phyloP scores from a whole-genome alignment of 2,797 vertebrate species.

The Tapera naevia region DNA sequence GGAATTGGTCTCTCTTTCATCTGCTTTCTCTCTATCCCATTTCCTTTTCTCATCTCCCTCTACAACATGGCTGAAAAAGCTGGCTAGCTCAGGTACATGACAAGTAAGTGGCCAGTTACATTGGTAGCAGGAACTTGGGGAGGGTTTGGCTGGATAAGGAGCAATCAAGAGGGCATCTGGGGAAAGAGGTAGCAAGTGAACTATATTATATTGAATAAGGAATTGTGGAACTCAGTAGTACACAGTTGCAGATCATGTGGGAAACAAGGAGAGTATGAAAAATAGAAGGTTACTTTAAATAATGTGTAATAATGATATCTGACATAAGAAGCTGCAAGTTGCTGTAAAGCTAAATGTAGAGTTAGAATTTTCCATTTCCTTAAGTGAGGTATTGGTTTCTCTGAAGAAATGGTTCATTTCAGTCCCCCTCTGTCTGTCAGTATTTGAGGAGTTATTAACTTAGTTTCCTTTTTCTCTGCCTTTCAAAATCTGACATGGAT shows the following conservation, averaged over 20 bases:
- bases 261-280: neutral
- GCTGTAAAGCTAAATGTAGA: slow-evolving; percentile 13
- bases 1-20: neutral
- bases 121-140: neutral
- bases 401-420: slow-evolving; percentile 67
- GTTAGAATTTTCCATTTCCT: slow-evolving; percentile 67
- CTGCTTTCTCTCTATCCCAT: neutral
- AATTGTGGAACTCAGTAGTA: neutral
- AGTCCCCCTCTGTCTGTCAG: slow-evolving; percentile 77
- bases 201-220: neutral
- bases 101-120: neutral
- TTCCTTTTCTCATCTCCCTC: neutral
- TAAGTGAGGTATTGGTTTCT: slow-evolving; percentile 49
- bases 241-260: neutral
- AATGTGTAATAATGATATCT: neutral
- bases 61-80: rapidly evolving
- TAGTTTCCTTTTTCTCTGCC: slow-evolving; percentile 71
- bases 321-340: neutral
- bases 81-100: rapidly evolving
- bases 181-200: neutral
- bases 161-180: neutral
- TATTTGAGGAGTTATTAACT: slow-evolving; percentile 81
- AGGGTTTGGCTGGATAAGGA: neutral
- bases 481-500: slow-evolving; percentile 76
- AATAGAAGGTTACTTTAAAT: neutral